These are phyloP conservation scores for Calcarius ornatus DNA, from an alignment of 2,113 vertebrate species.

Conservation along the genomic window DNA sequence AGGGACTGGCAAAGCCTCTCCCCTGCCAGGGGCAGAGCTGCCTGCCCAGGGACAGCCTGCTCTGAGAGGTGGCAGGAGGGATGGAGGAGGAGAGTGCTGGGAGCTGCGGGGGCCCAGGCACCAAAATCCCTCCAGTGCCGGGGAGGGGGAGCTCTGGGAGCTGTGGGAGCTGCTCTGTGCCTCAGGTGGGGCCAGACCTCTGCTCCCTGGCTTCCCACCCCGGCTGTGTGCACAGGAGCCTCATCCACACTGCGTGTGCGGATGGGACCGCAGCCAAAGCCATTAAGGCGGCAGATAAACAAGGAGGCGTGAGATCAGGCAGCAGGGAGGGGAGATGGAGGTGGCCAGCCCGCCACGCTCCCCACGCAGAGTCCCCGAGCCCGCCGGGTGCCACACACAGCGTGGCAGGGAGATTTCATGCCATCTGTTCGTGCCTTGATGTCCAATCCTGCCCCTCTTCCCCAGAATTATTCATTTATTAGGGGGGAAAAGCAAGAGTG, in stretches of 20 bases:
- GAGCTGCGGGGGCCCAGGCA: accelerated
- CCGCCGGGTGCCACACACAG: neutral
- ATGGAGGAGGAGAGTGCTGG: neutral
- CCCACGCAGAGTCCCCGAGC: neutral
- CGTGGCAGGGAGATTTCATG: neutral
- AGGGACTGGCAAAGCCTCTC: neutral
- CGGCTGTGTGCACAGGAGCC: neutral
- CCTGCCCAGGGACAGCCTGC: neutral
- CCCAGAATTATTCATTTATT: accelerated
- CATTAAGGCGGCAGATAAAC: neutral
- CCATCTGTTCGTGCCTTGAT: neutral
- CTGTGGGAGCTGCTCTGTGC: neutral
- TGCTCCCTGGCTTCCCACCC: neutral
- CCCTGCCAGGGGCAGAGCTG: neutral
- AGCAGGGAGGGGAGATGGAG: neutral
- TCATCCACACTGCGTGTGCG: neutral
- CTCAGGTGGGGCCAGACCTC: neutral
- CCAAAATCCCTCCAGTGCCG: accelerated
- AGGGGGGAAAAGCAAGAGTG: neutral
- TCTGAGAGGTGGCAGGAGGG: neutral
- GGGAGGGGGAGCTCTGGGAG: neutral
- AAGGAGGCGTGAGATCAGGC: neutral
- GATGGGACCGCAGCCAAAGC: neutral
- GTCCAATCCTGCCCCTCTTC: neutral
- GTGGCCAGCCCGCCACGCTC: neutral